These are phyloP conservation scores for Aphelenchoides besseyi DNA, from an alignment of 1,140 invertebrate species.

Conservation along the genomic window DNA sequence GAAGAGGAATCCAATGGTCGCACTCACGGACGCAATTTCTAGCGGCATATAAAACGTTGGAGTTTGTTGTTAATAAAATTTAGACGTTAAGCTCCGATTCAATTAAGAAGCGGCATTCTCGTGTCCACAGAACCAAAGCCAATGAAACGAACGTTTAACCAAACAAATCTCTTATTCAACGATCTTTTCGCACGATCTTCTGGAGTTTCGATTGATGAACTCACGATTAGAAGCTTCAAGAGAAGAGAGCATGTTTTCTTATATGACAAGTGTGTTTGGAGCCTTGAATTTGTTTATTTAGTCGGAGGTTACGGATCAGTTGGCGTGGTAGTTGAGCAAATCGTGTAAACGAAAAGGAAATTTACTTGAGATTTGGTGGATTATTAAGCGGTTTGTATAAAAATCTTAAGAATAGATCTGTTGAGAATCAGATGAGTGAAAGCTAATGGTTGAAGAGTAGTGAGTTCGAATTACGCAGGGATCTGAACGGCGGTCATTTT, in stretches of 20 bases:
- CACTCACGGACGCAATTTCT: no score
- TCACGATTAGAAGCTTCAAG: neutral
- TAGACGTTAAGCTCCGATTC: neutral
- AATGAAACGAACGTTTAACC: neutral
- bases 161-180: neutral
- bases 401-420: neutral
- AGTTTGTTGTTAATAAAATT: neutral
- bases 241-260: neutral
- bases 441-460: neutral
- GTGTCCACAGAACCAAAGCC: neutral
- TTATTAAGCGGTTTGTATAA: constrained; percentile 20
- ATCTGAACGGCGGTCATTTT: constrained; percentile 18
- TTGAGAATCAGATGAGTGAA: neutral
- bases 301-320: no score
- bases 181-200: no score
- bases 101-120: neutral
- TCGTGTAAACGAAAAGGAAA: neutral
- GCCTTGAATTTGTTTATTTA: neutral
- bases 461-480: constrained; percentile 50
- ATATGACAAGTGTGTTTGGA: neutral
- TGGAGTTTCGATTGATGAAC: no score
- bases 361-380: neutral
- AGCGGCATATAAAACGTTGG: neutral
- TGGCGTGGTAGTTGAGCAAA: no score
- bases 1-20: neutral